phyloP scores from a whole-genome alignment of 2,888 invertebrate species.

The Glaucopsyche alexis region DNA sequence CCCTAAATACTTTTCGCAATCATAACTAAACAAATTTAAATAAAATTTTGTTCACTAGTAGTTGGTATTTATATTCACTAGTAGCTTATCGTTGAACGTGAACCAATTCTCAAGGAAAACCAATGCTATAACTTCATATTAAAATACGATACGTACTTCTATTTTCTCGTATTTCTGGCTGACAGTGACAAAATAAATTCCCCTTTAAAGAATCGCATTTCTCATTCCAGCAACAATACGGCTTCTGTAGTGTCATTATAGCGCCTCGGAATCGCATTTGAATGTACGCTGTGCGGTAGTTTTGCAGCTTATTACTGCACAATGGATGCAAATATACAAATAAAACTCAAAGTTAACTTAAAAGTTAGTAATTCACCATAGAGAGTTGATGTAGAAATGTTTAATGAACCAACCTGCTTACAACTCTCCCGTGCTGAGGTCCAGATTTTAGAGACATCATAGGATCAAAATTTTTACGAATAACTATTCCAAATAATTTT shows the following conservation, averaged over 20 bases:
- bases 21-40: too few relatives aligned
- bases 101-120: too few relatives aligned
- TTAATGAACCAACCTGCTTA: too few relatives aligned
- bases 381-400: not conserved
- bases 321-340: not conserved
- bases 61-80: too few relatives aligned
- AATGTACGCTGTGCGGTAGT: slow-evolving; percentile 11
- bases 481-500: too few relatives aligned
- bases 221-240: slow-evolving; percentile 16
- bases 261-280: slow-evolving; percentile 7
- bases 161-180: not conserved
- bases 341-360: not conserved
- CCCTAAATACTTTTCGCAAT: too few relatives aligned
- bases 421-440: too few relatives aligned
- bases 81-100: too few relatives aligned
- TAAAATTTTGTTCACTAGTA: too few relatives aligned
- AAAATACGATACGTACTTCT: not conserved
- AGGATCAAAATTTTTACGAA: too few relatives aligned
- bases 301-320: slow-evolving; percentile 18
- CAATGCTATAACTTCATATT: too few relatives aligned
- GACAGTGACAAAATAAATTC: slow-evolving; percentile 14
- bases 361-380: not conserved
- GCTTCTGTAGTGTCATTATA: slow-evolving; percentile 14
- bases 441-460: too few relatives aligned
- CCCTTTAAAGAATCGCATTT: slow-evolving; percentile 1